Conservation (phyloP, 2,888 invertebrate genomes). For the Lutraria lutraria region DNA sequence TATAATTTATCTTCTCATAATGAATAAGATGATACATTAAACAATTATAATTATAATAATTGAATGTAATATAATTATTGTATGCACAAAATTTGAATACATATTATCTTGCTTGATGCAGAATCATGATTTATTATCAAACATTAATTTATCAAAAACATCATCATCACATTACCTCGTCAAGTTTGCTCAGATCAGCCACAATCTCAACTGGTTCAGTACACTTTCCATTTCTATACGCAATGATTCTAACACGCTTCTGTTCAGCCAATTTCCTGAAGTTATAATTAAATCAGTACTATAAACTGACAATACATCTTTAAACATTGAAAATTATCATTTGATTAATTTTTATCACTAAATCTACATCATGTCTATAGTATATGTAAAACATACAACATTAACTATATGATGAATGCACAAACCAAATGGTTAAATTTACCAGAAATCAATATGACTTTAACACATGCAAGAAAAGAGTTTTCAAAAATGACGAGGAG, state of each 20-base stretch:
- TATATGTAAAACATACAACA: too few species aligned
- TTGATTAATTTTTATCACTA: neutral
- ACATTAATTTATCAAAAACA: neutral
- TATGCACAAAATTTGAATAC: too few species aligned
- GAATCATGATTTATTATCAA: neutral
- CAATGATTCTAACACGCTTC: constrained; percentile 83
- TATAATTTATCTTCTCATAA: too few species aligned
- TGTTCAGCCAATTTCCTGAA: constrained; percentile 81
- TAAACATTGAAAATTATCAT: neutral
- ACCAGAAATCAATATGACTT: neutral
- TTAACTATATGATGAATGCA: neutral
- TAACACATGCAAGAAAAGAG: too few species aligned
- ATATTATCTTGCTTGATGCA: neutral
- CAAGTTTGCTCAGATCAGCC: constrained; percentile 82
- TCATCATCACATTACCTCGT: constrained; percentile 80
- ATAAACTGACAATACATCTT: neutral
- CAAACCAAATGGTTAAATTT: neutral
- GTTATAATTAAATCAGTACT: neutral
- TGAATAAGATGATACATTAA: too few species aligned
- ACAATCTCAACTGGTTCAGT: constrained; percentile 85
- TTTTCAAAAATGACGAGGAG: too few species aligned
- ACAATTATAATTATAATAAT: too few species aligned
- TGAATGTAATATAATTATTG: too few species aligned
- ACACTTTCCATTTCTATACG: constrained; percentile 85
- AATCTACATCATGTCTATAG: neutral